Conservation (phyloP, 2,797 vertebrate genomes). For the Pampus argenteus region DNA sequence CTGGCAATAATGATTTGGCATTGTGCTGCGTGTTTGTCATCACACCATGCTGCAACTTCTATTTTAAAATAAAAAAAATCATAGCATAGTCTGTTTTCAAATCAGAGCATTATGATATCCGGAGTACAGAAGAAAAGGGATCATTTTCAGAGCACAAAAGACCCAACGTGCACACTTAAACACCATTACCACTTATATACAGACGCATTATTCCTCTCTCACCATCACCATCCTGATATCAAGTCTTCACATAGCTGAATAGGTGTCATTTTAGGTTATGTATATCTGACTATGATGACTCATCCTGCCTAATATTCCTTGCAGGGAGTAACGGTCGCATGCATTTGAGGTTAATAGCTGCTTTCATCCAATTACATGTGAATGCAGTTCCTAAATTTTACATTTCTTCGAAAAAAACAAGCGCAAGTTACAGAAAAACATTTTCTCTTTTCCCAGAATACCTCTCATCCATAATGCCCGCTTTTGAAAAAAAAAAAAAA, state of each 20-base stretch:
- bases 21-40: slow-evolving; percentile 2
- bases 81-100: not conserved
- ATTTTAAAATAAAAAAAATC: not conserved
- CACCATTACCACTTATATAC: not conserved
- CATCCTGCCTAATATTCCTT: slow-evolving; percentile 42
- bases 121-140: slow-evolving; percentile 9
- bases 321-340: slow-evolving; percentile 34
- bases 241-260: slow-evolving; percentile 39
- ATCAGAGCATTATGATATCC: not conserved
- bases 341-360: slow-evolving; percentile 49
- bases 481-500: not conserved
- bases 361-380: slow-evolving; percentile 46
- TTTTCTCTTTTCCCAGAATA: slow-evolving; percentile 23
- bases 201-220: not conserved
- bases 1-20: slow-evolving; percentile 6
- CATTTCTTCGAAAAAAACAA: slow-evolving; percentile 45
- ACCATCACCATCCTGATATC: slow-evolving; percentile 21
- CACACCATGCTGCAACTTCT: slow-evolving; percentile 10
- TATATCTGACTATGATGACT: slow-evolving; percentile 49
- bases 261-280: slow-evolving; percentile 46
- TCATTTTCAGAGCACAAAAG: not conserved
- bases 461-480: not conserved
- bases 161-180: slow-evolving; percentile 1
- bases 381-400: slow-evolving; percentile 5
- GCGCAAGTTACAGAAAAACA: not conserved